Percentiles rank a stretch among this genome's conserved stretches.
Evolutionary conservation across 2,797 vertebrate species (phyloP).

Genomic region (Ispidina picta): DNA sequence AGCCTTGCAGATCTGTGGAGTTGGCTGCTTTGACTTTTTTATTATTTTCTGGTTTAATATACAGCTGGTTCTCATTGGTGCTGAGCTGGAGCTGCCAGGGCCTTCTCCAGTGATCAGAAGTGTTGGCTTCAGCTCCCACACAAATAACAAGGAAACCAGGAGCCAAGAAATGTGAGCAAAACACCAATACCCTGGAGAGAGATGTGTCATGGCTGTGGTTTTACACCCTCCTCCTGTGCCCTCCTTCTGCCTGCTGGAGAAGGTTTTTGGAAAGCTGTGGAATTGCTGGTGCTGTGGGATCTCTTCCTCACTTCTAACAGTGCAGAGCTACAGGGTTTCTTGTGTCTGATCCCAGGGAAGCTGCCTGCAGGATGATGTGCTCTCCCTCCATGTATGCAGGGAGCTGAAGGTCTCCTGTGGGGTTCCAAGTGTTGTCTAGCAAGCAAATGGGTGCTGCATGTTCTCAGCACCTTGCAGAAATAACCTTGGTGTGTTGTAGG

Average conservation of each 20-base stretch:
- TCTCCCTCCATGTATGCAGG: fast-evolving
- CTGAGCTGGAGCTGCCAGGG: neutral
- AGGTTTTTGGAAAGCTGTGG: neutral
- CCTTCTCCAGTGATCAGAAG: neutral
- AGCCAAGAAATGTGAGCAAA: neutral
- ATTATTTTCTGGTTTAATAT: neutral
- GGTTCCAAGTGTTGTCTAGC: neutral
- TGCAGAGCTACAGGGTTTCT: neutral
- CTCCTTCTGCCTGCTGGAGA: neutral
- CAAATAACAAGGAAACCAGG: neutral
- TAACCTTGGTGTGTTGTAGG: neutral
- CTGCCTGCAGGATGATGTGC: neutral
- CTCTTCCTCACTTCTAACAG: neutral
- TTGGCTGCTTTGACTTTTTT: neutral
- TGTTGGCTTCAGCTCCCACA: neutral
- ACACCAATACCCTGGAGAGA: neutral
- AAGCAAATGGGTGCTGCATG: neutral
- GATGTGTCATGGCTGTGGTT: neutral
- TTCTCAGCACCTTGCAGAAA: neutral
- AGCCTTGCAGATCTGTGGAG: neutral
- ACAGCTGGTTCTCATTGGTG: neutral
- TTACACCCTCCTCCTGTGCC: neutral
- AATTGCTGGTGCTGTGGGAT: neutral
- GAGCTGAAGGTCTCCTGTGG: neutral
- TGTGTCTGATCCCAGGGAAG: neutral